Evolutionary conservation across 2,113 vertebrate genomes (phyloP).

Genomic region (Delphinus delphis): DNA sequence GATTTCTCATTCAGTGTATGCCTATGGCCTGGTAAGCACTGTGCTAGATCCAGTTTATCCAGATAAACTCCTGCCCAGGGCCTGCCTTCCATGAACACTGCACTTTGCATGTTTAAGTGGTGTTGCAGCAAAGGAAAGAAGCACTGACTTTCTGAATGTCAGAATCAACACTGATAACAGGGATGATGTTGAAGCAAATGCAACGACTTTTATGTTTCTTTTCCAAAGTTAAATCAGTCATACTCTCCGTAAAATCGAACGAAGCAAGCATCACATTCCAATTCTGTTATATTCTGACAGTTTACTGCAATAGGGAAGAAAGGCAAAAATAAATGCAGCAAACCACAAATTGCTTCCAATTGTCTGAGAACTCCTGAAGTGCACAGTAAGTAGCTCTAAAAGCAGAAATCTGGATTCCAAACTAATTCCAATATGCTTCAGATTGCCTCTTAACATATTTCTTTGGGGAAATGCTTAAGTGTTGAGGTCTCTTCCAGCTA

Average conservation of each 20-base stretch:
- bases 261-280: slow-evolving; percentile 54
- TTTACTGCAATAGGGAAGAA: slow-evolving; percentile 67
- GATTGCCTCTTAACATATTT: slow-evolving; percentile 54
- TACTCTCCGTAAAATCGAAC: slow-evolving; percentile 44
- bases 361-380: slow-evolving; percentile 71
- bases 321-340: slow-evolving; percentile 77
- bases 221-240: slow-evolving; percentile 58
- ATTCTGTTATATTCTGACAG: slow-evolving; percentile 71
- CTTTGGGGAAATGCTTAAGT: slow-evolving; percentile 49
- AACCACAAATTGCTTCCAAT: slow-evolving; percentile 79
- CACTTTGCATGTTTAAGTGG: not conserved
- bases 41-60: too few relatives aligned
- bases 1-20: not conserved
- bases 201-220: slow-evolving; percentile 32
- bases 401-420: slow-evolving; percentile 76
- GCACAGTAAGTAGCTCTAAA: slow-evolving; percentile 70
- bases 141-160: slow-evolving; percentile 15
- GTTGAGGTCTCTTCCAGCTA: not conserved
- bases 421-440: slow-evolving; percentile 72
- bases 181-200: slow-evolving; percentile 55
- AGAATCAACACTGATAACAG: not conserved
- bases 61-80: too few relatives aligned
- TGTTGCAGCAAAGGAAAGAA: not conserved
- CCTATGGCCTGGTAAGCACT: not conserved
- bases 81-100: not conserved